Base-by-base conservation (phyloP, 2,888 invertebrate genomes). In the Ypsolopha scabrella region DNA sequence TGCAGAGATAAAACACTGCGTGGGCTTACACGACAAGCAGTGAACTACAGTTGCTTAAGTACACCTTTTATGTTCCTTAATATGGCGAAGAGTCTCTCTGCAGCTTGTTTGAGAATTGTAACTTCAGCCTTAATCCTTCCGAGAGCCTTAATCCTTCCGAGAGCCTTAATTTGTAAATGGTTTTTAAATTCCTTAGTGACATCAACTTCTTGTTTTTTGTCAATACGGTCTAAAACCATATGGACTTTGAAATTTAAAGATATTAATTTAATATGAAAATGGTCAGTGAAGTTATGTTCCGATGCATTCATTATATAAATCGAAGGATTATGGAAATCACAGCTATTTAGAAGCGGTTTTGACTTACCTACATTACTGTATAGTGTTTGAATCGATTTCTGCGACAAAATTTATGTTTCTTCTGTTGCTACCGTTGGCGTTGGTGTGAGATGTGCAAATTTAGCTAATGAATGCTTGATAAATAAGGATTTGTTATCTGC, bases 231-330 rank as follows among this genome's bases (percentile, higher is more conserved):
- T 24, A 24, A 2, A 24, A 24, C 24, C 24, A 4, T 24, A 24
- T 4, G 24, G 24, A 24, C 4, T 24, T 24, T 24, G 24, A 24
- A 24, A 24, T 24, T 24, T 24, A 24, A 24, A 24, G 35, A n/a
- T 34, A 49, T 49, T 41, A 39, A 39, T 41, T 33, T 49, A 10
- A 38, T 14, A 33, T 33, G 49, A 55, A 58, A 68, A 70, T 60
- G 57, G 61, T 54, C 59, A 65, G 68, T 72, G 70, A 75, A 71
- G 67, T 69, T 64, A 68, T 64, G 59, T 66, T 65, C 57, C 56
- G 61, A 67, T 71, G 68, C 70, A 70, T 69, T 80, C 67, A 76
- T 82, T 85, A 83, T 85, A 75, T 80, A 83, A 82, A 85, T 81
- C 60, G 79, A 68, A 56, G 67, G 75, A 85, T 85, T 85, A 86